phyloP scores from a whole-genome alignment of 2,113 vertebrate species.

The Neolamprologus ventralis region DNA sequence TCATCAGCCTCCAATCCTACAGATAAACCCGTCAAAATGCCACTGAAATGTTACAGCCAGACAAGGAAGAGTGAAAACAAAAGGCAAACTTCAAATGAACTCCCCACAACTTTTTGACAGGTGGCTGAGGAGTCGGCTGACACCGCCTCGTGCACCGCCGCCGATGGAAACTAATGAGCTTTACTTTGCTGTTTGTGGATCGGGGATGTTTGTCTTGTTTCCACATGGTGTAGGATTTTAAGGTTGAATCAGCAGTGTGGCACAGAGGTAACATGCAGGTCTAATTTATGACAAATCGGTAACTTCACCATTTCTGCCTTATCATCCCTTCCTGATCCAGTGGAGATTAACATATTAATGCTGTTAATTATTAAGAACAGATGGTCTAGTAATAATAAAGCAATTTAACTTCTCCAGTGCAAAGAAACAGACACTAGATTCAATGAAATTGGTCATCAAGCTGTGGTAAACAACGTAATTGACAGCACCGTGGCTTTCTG shows the following conservation, averaged over 20 bases:
- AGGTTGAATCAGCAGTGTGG: not conserved
- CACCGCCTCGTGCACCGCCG: not conserved
- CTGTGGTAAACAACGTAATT: not conserved
- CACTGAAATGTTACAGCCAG: not conserved
- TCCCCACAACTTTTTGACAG: constrained; percentile 45
- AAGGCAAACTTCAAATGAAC: constrained; percentile 51
- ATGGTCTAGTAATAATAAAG: not conserved
- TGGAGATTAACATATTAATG: not conserved
- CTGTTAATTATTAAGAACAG: not conserved
- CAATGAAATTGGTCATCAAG: not conserved
- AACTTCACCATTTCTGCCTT: not conserved
- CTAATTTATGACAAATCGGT: not conserved
- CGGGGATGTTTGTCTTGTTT: constrained; percentile 2
- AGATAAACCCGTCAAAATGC: constrained; percentile 38
- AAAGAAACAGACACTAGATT: not conserved
- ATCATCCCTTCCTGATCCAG: not conserved
- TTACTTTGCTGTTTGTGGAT: constrained; percentile 22
- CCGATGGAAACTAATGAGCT: constrained; percentile 49
- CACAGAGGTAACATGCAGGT: not conserved
- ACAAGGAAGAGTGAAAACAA: constrained; percentile 21
- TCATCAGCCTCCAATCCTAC: constrained; percentile 27
- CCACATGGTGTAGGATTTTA: not conserved
- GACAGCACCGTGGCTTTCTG: not conserved
- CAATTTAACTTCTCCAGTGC: not conserved
- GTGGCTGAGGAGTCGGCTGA: constrained; percentile 9